Conservation (phyloP, 2,113 vertebrate genomes). For the Myodes glareolus region DNA sequence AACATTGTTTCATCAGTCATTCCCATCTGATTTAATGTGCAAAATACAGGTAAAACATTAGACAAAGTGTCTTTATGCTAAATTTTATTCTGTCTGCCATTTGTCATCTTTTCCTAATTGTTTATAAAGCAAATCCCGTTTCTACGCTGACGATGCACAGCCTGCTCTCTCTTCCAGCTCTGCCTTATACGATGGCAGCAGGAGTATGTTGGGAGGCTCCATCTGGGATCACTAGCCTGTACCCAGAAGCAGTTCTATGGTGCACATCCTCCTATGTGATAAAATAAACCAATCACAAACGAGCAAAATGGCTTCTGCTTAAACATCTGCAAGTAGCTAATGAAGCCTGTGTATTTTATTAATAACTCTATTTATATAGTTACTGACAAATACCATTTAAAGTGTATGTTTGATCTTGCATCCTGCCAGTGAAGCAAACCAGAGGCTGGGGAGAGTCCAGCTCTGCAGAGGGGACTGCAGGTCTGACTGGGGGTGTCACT, state of each 20-base stretch:
- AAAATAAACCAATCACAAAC: neutral
- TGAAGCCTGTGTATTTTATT: neutral
- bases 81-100: conserved; percentile 7
- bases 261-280: neutral
- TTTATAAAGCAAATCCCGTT: conserved; percentile 14
- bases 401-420: neutral
- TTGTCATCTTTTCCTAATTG: conserved; percentile 49
- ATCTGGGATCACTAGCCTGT: neutral
- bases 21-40: conserved; percentile 65
- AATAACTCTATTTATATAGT: neutral
- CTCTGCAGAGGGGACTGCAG: neutral
- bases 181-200: neutral
- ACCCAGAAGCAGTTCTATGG: neutral
- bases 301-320: neutral
- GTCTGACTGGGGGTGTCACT: neutral
- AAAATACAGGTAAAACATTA: conserved; percentile 63
- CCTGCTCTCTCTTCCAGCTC: neutral
- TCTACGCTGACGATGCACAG: neutral
- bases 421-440: neutral
- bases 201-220: neutral
- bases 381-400: neutral
- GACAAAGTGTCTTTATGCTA: conserved; percentile 48
- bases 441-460: neutral
- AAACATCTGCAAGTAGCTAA: neutral
- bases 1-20: conserved; percentile 67